A percentile compares a stretch with the other conserved stretches of the same genome.
Conservation (phyloP, 2,797 vertebrate genomes). For the Distichodus sexfasciatus region DNA sequence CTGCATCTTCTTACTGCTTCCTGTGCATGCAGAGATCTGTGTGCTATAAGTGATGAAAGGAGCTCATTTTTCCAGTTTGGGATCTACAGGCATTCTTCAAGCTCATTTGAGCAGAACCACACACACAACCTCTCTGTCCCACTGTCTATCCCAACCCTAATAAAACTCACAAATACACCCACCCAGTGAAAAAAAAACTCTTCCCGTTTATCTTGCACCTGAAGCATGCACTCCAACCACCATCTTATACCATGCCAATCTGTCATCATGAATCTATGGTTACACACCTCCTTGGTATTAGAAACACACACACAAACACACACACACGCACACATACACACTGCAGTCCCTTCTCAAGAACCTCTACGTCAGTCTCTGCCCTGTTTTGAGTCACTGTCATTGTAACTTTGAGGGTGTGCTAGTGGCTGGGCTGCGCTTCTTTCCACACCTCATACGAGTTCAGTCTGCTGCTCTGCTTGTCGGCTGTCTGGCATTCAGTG, state of each 20-base stretch:
- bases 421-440: neutral
- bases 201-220: slow-evolving; percentile 65
- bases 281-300: slow-evolving; percentile 52
- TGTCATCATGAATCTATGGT: slow-evolving; percentile 65
- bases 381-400: neutral
- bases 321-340: slow-evolving; percentile 45
- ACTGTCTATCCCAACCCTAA: slow-evolving; percentile 30
- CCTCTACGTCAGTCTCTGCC: neutral
- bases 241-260: slow-evolving; percentile 34
- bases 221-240: slow-evolving; percentile 58
- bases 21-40: slow-evolving; percentile 43
- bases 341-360: slow-evolving; percentile 25
- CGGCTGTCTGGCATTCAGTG: slow-evolving; percentile 17
- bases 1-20: slow-evolving; percentile 58
- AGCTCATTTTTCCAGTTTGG: slow-evolving; percentile 57
- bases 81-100: slow-evolving; percentile 73
- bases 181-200: slow-evolving; percentile 28
- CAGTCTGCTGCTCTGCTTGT: slow-evolving; percentile 11
- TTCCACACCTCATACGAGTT: slow-evolving; percentile 28
- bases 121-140: slow-evolving; percentile 31
- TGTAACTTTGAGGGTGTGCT: neutral
- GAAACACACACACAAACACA: slow-evolving; percentile 13
- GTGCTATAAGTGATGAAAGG: slow-evolving; percentile 67
- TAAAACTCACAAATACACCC: slow-evolving; percentile 44
- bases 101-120: slow-evolving; percentile 74